Conservation (phyloP, 2,888 invertebrate genomes). For the Torymus texanus region DNA sequence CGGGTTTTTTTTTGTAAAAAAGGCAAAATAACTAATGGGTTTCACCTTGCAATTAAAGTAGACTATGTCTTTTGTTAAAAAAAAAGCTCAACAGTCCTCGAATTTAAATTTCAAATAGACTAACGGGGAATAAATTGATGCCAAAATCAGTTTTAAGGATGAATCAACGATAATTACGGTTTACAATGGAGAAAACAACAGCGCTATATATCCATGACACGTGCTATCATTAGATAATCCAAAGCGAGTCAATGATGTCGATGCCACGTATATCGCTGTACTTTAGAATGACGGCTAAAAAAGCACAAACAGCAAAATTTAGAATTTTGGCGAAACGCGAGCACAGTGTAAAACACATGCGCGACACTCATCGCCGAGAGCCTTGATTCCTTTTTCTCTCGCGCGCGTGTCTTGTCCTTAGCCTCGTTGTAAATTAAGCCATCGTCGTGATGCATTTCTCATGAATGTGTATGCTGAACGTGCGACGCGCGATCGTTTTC, state of each 20-base stretch:
- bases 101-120: no score
- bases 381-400: constrained; percentile 52
- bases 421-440: constrained; percentile 54
- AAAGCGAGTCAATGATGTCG: constrained; percentile 42
- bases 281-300: constrained; percentile 14
- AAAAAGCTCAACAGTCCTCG: no score
- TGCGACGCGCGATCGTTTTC: constrained; percentile 19
- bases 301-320: constrained; percentile 5
- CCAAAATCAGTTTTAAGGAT: neutral
- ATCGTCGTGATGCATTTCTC: constrained; percentile 51
- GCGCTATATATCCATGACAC: constrained; percentile 22
- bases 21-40: no score
- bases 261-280: neutral
- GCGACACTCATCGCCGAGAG: constrained; percentile 30
- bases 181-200: constrained; percentile 4
- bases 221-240: neutral
- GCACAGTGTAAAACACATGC: neutral
- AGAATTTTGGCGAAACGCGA: constrained; percentile 46
- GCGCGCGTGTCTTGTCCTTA: constrained; percentile 45
- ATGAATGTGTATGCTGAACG: constrained; percentile 41
- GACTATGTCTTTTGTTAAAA: no score
- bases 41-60: no score
- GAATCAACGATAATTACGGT: constrained; percentile 23
- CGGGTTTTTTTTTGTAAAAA: no score
- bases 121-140: no score